A percentile compares a stretch with the other conserved stretches of the same genome.
Conservation (phyloP, 2,113 vertebrate species). For the Phocoena sinus region DNA sequence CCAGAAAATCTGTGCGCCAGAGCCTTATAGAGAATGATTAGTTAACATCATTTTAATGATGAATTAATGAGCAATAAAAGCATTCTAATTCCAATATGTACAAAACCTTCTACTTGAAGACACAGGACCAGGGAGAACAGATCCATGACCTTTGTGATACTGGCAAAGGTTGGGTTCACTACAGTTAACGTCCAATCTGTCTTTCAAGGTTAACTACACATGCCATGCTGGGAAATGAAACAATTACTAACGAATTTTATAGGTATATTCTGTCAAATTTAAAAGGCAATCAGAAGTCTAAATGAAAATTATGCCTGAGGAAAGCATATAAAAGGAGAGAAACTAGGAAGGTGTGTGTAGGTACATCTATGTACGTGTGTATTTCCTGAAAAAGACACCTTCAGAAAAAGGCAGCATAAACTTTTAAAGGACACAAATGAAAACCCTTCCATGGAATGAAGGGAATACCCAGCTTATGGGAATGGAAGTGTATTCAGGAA, state of each 20-base stretch:
- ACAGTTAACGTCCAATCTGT: conserved; percentile 75
- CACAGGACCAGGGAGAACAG: conserved; percentile 69
- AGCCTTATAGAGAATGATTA: conserved; percentile 74
- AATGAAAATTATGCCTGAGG: conserved; percentile 77
- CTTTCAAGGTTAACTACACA: conserved; percentile 86
- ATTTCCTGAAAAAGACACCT: not conserved
- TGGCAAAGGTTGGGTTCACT: conserved; percentile 81
- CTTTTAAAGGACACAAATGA: not conserved
- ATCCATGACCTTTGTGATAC: conserved; percentile 80
- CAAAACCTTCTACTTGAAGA: conserved; percentile 76
- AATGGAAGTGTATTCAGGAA: conserved; percentile 52
- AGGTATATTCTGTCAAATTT: conserved; percentile 82
- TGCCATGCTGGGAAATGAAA: conserved; percentile 84
- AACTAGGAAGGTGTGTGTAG: not conserved
- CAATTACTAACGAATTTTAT: conserved; percentile 85
- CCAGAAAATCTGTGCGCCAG: conserved; percentile 68
- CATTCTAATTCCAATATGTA: conserved; percentile 75
- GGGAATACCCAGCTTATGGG: not conserved
- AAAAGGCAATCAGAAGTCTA: conserved; percentile 80
- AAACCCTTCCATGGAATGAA: not conserved
- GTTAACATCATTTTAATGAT: conserved; percentile 80
- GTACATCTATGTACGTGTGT: not conserved
- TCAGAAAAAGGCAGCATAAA: conserved; percentile 27
- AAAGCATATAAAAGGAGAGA: conserved; percentile 59
- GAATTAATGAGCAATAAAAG: conserved; percentile 80